Base-by-base conservation (phyloP, 2,797 vertebrate species). In the Coendou prehensilis region DNA sequence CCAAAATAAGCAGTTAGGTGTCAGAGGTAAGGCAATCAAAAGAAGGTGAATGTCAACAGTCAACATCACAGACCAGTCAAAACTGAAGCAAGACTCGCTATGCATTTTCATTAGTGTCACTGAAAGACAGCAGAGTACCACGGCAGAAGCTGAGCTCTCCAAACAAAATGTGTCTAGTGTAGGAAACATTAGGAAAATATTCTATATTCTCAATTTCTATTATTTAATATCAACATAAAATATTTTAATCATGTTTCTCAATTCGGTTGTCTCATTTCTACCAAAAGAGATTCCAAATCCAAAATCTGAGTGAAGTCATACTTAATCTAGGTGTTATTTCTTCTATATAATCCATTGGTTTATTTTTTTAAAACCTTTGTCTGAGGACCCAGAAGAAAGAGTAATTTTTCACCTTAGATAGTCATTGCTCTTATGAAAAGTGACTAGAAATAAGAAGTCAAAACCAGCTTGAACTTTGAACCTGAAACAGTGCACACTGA, bases 201-300 rank as follows among this genome's bases (percentile, higher is more conserved):
- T 61, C 41, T 59, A 61, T 41, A 15, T 47, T 81, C 56, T 73
- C 54, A 30, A 73, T 30, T 73, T 76, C 54, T 71, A 59, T 78
- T 96, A 56, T 7, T 94, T 86, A 83, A n/a, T 73, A 75, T 83
- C 56, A 87, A 93, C 47, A 81, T 76, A 52, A 96, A 87, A 71
- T 59, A 71, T 76, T 59, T 80, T 61, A 67, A 52, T 88, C 52
- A 14, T 56, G 22, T 93, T 71, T 87, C 37, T 79, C 79, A 86
- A 52, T 11, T 52, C 69, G 86, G 0, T 37, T 9, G n/a, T 90
- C 67, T 87, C 80, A n/a, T 93, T 73, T 82, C 88, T 75, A 67
- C 33, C 73, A 85, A 61, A 10, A 87, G 47, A 88, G 5, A 59
- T 8, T 41, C 6, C 59, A 88, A 85, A 94, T 84, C 54, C 88